These are phyloP conservation scores for Rhinichthys osculus DNA, from an alignment of 2,797 vertebrate genomes.

Conservation along the genomic window DNA sequence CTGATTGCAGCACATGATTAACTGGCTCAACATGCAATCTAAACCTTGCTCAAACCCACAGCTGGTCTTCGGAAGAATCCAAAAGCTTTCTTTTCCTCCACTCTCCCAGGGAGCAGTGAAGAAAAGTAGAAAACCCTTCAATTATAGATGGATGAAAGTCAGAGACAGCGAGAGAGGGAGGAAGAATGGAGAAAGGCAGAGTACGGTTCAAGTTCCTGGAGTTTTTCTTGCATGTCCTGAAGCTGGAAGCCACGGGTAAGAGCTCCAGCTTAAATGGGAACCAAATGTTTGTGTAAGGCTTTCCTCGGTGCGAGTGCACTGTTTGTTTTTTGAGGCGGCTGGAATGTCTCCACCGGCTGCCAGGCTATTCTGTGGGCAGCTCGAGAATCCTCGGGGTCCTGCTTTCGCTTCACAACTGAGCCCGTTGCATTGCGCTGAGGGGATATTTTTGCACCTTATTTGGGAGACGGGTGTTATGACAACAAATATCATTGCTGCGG, in stretches of 20 bases:
- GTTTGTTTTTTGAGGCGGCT: constrained; percentile 76
- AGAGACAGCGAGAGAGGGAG: constrained; percentile 13
- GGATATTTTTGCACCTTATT: constrained; percentile 68
- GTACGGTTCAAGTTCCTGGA: constrained; percentile 26
- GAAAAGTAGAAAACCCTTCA: constrained; percentile 46
- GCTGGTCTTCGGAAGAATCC: constrained; percentile 51
- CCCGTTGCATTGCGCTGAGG: constrained; percentile 54
- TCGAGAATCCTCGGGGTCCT: constrained; percentile 58
- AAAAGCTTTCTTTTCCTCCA: constrained; percentile 25
- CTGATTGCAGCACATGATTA: constrained; percentile 44
- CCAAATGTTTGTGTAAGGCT: constrained; percentile 82
- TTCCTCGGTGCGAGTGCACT: constrained; percentile 66
- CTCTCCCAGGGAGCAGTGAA: constrained; percentile 19
- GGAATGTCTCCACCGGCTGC: constrained; percentile 75
- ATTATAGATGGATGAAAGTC: constrained; percentile 27
- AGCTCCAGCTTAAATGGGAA: constrained; percentile 73
- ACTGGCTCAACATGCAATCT: constrained; percentile 53
- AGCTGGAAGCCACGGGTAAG: constrained; percentile 38
- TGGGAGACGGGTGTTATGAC: constrained; percentile 50
- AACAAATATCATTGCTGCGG: constrained; percentile 35
- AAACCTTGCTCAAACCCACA: constrained; percentile 39
- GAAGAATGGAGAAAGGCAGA: constrained; percentile 25
- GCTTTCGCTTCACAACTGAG: constrained; percentile 45
- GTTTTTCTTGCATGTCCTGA: constrained; percentile 36
- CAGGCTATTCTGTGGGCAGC: constrained; percentile 67